Percentiles rank a stretch among this genome's conserved stretches.
Conservation (phyloP, 2,888 invertebrate species). For the Dasypogon diadema region DNA sequence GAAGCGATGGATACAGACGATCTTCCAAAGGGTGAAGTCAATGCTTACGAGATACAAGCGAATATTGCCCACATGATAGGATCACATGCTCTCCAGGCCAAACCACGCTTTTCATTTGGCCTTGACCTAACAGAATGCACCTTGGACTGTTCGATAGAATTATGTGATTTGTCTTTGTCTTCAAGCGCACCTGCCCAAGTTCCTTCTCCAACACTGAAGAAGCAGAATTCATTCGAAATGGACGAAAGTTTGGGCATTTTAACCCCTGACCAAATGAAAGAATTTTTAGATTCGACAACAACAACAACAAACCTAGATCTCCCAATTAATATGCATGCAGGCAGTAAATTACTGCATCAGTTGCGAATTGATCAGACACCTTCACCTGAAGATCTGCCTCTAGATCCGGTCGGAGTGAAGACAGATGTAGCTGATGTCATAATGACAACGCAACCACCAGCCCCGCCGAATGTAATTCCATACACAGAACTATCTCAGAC, state of each 20-base stretch:
- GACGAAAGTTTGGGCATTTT: conserved; percentile 89
- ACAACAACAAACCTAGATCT: conserved; percentile 73
- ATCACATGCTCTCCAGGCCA: conserved; percentile 54
- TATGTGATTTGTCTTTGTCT: conserved; percentile 66
- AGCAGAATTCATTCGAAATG: conserved; percentile 83
- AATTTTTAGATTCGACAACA: conserved; percentile 74
- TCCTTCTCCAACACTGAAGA: conserved; percentile 64
- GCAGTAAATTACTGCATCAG: conserved; percentile 65
- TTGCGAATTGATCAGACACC: conserved; percentile 81
- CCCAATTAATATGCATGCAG: conserved; percentile 71
- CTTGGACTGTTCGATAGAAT: conserved; percentile 67
- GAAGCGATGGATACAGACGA: conserved; percentile 62
- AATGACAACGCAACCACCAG: conserved; percentile 63
- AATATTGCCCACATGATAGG: conserved; percentile 50
- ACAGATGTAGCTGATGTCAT: conserved; percentile 72
- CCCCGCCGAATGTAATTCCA: conserved; percentile 56
- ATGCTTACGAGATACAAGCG: conserved; percentile 51
- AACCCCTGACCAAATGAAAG: conserved; percentile 90
- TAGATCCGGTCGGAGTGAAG: conserved; percentile 79
- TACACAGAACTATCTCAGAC: conserved; percentile 71
- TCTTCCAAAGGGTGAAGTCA: conserved; percentile 52
- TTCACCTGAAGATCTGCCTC: conserved; percentile 85
- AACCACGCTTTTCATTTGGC: conserved; percentile 66
- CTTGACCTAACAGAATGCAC: conserved; percentile 66
- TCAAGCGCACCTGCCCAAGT: conserved; percentile 59